Base-by-base conservation (phyloP, 2,797 vertebrate genomes). In the Eupleurogrammus muticus region DNA sequence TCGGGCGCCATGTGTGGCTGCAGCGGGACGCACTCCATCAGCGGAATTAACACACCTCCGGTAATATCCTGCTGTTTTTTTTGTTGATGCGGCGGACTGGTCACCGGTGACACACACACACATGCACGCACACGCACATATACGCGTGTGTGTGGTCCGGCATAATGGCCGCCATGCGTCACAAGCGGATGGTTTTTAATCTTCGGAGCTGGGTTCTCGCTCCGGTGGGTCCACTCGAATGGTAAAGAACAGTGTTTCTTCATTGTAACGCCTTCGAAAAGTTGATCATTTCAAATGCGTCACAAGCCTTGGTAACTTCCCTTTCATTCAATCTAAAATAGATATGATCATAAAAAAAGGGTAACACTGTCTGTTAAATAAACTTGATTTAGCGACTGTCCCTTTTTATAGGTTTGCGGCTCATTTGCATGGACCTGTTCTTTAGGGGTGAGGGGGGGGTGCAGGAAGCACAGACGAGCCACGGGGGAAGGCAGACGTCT, bases 371-470 rank as follows among this genome's bases (percentile, higher is more conserved):
- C 42, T 7, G 11, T 17, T 47, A 49, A 75, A 67, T 51, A 34
- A 14, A 64, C 28, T 80, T 80, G 64, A 79, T 77, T 82, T 36
- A 21, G 65, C 63, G 79, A 78, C 68, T 64, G 63, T 73, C 68
- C 73, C 71, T 84, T 81, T 86, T 79, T 81, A 87, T 80, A 87
- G 77, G 66, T 83, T 63, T 84, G 70, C 57, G 35, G 70, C 88
- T 88, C 77, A 91, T 93, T 90, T 91, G 82, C 90, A 88, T 87
- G 77, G 87, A 87, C 88, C 87, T 75, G 80, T 67, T 88, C 86
- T 67, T 65, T 72, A 75, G 80, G 80, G 46, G 23, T 12, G 36
- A 5, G 19, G 87, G 90, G 83, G 61, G 79, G 53, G 76, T 16
- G 72, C 81, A 91, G 77, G 81, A 89, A 89, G 87, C 79, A 55